Evolutionary conservation across 1,140 invertebrate species (phyloP).

Genomic region (Caenorhabditis briggsae): DNA sequence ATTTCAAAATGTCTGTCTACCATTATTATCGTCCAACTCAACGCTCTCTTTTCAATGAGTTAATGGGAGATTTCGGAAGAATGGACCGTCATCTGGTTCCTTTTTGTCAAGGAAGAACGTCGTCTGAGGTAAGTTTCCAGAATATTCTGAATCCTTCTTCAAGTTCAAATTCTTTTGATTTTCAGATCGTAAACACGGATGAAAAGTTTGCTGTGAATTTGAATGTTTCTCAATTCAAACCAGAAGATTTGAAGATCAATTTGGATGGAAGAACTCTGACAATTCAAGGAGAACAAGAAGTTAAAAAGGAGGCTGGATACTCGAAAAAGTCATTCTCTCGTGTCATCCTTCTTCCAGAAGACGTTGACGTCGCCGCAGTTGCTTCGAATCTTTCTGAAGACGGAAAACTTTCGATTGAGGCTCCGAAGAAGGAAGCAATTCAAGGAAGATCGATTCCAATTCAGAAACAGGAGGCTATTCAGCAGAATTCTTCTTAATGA

Average conservation of each 20-base stretch:
- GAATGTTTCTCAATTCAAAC: slow-evolving; percentile 35
- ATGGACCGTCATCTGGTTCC: background rate
- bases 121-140: slow-evolving; percentile 1
- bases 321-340: slow-evolving; percentile 55
- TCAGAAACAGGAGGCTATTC: background rate
- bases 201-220: slow-evolving; percentile 38
- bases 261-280: slow-evolving; percentile 39
- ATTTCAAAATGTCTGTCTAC: slow-evolving; percentile 13
- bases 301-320: slow-evolving; percentile 38
- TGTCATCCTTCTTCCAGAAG: slow-evolving; percentile 49
- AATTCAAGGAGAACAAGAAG: slow-evolving; percentile 53
- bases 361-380: slow-evolving; percentile 38
- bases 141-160: background rate
- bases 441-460: slow-evolving; percentile 38
- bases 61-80: slow-evolving; percentile 4
- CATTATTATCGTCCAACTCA: slow-evolving; percentile 41
- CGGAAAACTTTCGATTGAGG: slow-evolving; percentile 61
- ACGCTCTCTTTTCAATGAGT: slow-evolving; percentile 17
- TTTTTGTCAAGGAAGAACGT: background rate
- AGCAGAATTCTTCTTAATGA: slow-evolving; percentile 4
- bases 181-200: slow-evolving; percentile 33
- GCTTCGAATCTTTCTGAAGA: slow-evolving; percentile 51
- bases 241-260: slow-evolving; percentile 51
- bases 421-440: slow-evolving; percentile 54
- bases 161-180: too few species aligned